These are phyloP conservation scores for Heptranchias perlo DNA, from an alignment of 2,113 vertebrate species.

Conservation along the genomic window DNA sequence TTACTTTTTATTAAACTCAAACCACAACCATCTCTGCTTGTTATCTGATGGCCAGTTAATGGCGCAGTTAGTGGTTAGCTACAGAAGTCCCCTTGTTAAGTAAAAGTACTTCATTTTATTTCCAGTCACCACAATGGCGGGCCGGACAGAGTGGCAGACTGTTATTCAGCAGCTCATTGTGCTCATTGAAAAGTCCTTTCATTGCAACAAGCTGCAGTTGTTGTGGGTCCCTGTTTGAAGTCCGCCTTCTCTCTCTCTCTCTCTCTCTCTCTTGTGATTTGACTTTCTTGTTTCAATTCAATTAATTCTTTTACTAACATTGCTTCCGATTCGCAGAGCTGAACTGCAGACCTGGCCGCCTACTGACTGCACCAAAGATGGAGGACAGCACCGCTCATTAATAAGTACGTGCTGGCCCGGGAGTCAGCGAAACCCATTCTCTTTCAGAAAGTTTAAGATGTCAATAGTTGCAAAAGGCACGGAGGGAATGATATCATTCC, in stretches of 20 bases:
- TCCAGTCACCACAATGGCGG: not conserved
- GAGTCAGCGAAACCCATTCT: not conserved
- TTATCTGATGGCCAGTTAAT: not conserved
- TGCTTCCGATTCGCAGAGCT: not conserved
- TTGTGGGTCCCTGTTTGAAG: not conserved
- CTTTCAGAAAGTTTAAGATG: not conserved
- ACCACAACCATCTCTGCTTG: not conserved
- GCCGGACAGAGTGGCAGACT: not conserved
- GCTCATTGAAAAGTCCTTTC: not conserved
- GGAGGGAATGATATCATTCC: not conserved
- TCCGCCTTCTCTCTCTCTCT: not conserved
- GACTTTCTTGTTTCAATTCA: not conserved
- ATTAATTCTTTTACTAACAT: not conserved
- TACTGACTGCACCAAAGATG: not conserved
- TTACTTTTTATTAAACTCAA: not conserved
- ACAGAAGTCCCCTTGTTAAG: constrained; percentile 22
- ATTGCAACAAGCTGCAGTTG: not conserved
- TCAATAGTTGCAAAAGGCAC: not conserved
- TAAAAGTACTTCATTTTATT: constrained; percentile 1
- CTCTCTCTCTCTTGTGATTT: not conserved
- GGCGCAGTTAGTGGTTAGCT: not conserved
- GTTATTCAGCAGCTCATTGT: not conserved
- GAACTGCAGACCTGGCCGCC: not conserved
- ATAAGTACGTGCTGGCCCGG: not conserved
- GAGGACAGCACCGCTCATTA: not conserved